Conservation (phyloP, 2,888 invertebrate genomes). For the Aradus depressus region DNA sequence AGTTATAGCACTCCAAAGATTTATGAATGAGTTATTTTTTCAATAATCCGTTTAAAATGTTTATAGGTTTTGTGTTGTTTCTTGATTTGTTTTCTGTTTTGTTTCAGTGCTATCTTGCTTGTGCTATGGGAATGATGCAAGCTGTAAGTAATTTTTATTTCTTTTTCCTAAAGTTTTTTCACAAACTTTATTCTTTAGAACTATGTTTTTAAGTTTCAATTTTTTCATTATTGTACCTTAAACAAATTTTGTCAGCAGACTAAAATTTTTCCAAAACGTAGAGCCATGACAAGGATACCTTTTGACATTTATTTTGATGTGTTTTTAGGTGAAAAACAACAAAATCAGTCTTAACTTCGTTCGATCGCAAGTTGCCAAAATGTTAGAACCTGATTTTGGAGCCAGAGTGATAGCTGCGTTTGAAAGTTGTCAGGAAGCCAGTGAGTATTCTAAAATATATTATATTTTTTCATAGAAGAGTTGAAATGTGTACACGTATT, state of each 20-base stretch:
- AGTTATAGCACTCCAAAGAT: no score
- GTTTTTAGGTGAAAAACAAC: slow-evolving; percentile 22
- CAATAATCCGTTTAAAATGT: no score
- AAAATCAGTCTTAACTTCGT: slow-evolving; percentile 25
- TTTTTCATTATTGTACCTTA: not conserved
- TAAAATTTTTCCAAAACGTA: not conserved
- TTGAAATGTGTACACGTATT: no score
- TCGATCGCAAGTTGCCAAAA: slow-evolving; percentile 21
- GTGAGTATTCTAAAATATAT: slow-evolving; percentile 23
- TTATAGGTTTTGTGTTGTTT: no score
- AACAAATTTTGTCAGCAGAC: not conserved
- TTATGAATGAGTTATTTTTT: no score
- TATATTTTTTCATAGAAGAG: no score
- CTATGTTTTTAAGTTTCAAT: not conserved
- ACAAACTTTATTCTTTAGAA: not conserved
- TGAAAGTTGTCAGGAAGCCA: slow-evolving; percentile 20
- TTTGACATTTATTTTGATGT: not conserved
- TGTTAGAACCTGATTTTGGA: slow-evolving; percentile 23
- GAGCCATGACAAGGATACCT: no score
- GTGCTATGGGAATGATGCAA: slow-evolving; percentile 43
- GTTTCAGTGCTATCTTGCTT: slow-evolving; percentile 44
- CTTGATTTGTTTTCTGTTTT: slow-evolving; percentile 9
- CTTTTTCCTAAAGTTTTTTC: not conserved
- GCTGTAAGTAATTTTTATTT: slow-evolving; percentile 36
- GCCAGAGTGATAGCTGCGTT: slow-evolving; percentile 20